phyloP scores from a whole-genome alignment of 1,140 invertebrate species.

The honey bee (Apis mellifera) region Amel_HAv3.1 CM009934.2:7913001-7913500 shows the following conservation, averaged over 20 bases:
- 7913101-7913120: not conserved
- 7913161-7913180: too few species aligned
- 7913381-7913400: constrained; percentile 4
- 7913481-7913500: not conserved
- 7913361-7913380: not conserved
- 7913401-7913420: not conserved
- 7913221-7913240: too few species aligned
- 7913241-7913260: too few species aligned
- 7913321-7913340: too few species aligned
- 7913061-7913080: constrained; percentile 45
- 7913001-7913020: constrained; percentile 66
- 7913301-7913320: too few species aligned
- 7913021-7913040: constrained; percentile 67
- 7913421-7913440: constrained; percentile 11
- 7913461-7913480: not conserved
- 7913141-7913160: too few species aligned
- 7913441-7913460: not conserved
- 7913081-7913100: too few species aligned
- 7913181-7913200: too few species aligned
- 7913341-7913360: too few species aligned
- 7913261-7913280: too few species aligned
- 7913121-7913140: not conserved
- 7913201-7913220: too few species aligned
- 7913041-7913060: constrained; percentile 18
- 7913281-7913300: too few species aligned